Evolutionary conservation across 2,797 vertebrate genomes (phyloP).

Genomic region (Onychomys leucogaster): DNA sequence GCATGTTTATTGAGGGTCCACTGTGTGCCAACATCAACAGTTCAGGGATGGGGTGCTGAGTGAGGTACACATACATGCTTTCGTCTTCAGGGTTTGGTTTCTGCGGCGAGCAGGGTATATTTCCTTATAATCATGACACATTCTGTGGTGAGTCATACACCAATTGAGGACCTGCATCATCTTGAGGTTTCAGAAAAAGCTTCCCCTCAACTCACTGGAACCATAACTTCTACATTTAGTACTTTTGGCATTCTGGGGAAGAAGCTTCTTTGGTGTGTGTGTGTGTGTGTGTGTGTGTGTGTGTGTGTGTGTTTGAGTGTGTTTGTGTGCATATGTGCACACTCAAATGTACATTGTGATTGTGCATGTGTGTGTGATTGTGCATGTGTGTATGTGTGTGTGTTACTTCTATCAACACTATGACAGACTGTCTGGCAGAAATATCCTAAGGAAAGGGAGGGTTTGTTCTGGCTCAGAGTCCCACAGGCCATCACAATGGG

Average conservation of each 20-base stretch:
- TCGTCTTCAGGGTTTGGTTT: background rate
- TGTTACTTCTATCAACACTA: background rate
- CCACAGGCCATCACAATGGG: too few relatives aligned
- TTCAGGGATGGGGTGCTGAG: background rate
- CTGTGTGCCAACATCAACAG: background rate
- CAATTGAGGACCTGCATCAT: background rate
- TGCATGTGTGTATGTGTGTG: background rate
- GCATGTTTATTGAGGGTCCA: background rate
- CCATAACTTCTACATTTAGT: background rate
- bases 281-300: background rate
- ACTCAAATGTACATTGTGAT: too few relatives aligned
- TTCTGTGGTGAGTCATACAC: background rate
- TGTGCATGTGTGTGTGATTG: background rate
- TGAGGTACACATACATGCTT: background rate
- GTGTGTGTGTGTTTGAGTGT: too few relatives aligned
- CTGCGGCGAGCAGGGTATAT: background rate
- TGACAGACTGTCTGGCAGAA: background rate
- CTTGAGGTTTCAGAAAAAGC: background rate
- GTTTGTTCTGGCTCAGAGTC: background rate
- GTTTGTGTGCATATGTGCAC: background rate
- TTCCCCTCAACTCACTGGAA: background rate
- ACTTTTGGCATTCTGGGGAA: background rate
- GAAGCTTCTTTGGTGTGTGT: background rate
- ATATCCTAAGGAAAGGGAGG: background rate
- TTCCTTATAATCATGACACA: background rate